Conservation (phyloP, 2,113 vertebrate species). For the Sebastes fasciatus region DNA sequence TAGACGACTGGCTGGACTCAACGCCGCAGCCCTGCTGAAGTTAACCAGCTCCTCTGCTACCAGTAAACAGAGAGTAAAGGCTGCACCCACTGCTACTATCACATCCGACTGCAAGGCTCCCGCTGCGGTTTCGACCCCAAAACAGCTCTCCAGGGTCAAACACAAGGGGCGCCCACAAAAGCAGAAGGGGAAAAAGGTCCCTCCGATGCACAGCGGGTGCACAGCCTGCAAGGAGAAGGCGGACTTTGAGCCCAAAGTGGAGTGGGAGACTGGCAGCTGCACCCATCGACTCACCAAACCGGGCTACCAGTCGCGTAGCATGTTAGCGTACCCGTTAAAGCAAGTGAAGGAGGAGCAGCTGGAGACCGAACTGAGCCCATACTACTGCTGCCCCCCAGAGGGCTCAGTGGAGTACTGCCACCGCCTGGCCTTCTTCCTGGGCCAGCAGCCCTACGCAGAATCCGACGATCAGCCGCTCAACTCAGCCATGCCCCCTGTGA, state of each 20-base stretch:
- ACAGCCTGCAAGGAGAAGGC: constrained; percentile 86
- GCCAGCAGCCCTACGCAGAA: constrained; percentile 79
- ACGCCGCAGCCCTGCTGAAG: constrained; percentile 93
- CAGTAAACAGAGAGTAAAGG: constrained; percentile 76
- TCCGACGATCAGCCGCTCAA: constrained; percentile 70
- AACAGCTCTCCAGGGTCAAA: constrained; percentile 77
- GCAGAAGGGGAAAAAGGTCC: constrained; percentile 52
- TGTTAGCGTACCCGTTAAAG: constrained; percentile 82
- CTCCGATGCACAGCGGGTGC: constrained; percentile 75
- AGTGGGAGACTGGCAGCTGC: constrained; percentile 75
- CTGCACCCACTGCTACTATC: constrained; percentile 74
- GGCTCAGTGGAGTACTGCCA: constrained; percentile 88
- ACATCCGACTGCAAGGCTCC: constrained; percentile 63
- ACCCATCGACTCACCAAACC: constrained; percentile 75
- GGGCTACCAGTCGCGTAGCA: constrained; percentile 79
- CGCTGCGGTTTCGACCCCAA: constrained; percentile 9
- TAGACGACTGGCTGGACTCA: constrained; percentile 94
- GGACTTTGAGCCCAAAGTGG: constrained; percentile 76
- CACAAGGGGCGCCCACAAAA: constrained; percentile 63
- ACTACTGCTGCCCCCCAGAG: constrained; percentile 85
- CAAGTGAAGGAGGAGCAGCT: constrained; percentile 84
- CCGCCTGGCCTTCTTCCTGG: constrained; percentile 92
- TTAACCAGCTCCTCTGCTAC: constrained; percentile 89
- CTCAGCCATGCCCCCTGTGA: constrained; percentile 85
- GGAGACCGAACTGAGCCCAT: constrained; percentile 83